A percentile compares a stretch with the other conserved stretches of the same genome.
Evolutionary conservation across 2,797 vertebrate genomes (phyloP).

Genomic region (Synaphobranchus kaupii): DNA sequence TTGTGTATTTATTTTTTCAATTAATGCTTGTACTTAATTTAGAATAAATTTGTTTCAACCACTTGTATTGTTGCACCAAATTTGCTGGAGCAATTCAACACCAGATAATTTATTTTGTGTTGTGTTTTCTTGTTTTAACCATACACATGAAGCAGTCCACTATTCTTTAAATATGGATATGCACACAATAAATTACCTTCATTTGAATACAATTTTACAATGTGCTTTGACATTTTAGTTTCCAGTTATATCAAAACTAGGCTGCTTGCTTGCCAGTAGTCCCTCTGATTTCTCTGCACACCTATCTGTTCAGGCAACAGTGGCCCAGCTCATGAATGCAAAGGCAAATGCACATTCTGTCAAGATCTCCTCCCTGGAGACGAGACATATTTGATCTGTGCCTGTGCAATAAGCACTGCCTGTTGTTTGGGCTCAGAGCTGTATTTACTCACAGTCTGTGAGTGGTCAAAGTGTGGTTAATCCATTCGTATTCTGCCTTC

Average conservation of each 20-base stretch:
- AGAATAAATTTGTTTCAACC: conserved; percentile 28
- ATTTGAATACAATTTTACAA: neutral
- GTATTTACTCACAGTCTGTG: neutral
- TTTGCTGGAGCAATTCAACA: neutral
- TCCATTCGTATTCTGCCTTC: neutral
- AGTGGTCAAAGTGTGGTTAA: neutral
- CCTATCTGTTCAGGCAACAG: neutral
- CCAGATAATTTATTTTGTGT: neutral
- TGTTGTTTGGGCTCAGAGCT: neutral
- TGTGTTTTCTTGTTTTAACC: no score
- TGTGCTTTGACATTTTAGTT: no score
- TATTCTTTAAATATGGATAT: no score
- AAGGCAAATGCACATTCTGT: neutral
- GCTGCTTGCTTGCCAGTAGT: neutral
- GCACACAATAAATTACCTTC: neutral
- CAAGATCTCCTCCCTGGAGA: neutral
- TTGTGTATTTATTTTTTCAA: conserved; percentile 24
- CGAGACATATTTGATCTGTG: neutral
- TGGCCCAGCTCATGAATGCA: neutral
- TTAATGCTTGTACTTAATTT: conserved; percentile 27
- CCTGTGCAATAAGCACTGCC: neutral
- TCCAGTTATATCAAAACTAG: no score
- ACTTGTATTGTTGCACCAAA: neutral
- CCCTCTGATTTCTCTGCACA: neutral
- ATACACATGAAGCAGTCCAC: no score